Evolutionary conservation across 2,888 invertebrate genomes (phyloP), one percentile per base, ranked within the genome.

Genomic region (Phaedon cochleariae): DNA sequence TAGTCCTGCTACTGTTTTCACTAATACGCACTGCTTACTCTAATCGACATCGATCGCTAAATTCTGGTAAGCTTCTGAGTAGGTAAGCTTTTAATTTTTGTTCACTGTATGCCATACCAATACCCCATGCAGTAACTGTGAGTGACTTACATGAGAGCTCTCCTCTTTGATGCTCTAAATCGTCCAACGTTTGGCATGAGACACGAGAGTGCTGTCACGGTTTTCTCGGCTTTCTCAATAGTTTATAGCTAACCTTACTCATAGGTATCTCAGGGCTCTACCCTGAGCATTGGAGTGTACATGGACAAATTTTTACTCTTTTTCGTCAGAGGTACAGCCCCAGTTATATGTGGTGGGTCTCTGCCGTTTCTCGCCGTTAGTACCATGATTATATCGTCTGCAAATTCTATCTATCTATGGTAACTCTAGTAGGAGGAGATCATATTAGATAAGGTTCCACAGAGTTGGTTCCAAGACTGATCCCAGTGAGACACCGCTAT

Each of bases 171-270:
- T 15, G 48, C 21, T 0, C 21, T n/a, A 17, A 62, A 59, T 1
- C 64, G 67, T 1, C 67, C 69, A 20, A 62, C 31, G 46, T 62
- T 68, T 2, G 62, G 58, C 18, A 64, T 9, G 9, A 65, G 3
- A 6, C n/a, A 6, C 5, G 57, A 12, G 12, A 57, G 15, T 6
- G 54, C 34, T 6, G 37, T 4, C 12, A 57, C 4, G 9, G 12
- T 21, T 41, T 21, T 12, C 2, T 57, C 22, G 7, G 59, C 59
- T 52, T 62, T 59, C n/a, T 21, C 21, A 10, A 4, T 18, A 9
- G 37, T 31, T 10, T 51, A 17, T 21, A 34, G 62, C 65, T 17
- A 65, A 10, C 17, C 21, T 51, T 2, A 65, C 34, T 26, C 65
- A 62, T 2, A 66, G 18, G 22, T 66, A 62, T 18, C 45, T 59